Base-by-base conservation (phyloP, 2,113 vertebrate species). In the Helogale parvula region DNA sequence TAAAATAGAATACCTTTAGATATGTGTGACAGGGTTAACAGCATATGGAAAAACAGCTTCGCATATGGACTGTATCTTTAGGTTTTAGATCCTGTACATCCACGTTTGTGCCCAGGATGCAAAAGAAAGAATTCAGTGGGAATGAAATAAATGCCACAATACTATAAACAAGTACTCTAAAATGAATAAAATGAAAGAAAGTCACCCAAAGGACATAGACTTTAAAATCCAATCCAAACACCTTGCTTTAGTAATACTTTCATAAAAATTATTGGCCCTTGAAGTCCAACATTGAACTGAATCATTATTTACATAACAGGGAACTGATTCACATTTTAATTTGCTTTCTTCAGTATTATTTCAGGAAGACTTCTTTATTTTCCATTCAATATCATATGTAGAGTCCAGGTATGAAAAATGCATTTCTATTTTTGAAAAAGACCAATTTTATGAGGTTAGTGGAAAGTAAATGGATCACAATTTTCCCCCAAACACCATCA, bases 281-380 rank as follows among this genome's bases (percentile, higher is more conserved):
- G 19, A 89, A 88, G 15, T 93, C 41, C 31, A 94, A 88, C 35
- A 80, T 0, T 87, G 52, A 60, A 33, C 80, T 86, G 96, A 97
- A 95, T 31, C 12, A 69, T 47, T 69, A 47, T 94, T 88, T 96
- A 91, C 69, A 77, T 52, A 97, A 96, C 71, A 91, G 77, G 85
- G 85, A 96, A 95, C 66, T 93, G 88, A 77, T 88, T 94, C 88
- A 74, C 52, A 95, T 63, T 90, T 97, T 76, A 88, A 88, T 66
- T 98, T 96, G 80, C 88, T 76, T 93, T 68, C 79, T 87, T 94
- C 86, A 69, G 86, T 96, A 90, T 94, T 97, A 96, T 90, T 97
- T 97, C 84, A 84, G 81, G 90, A 96, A 97, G 82, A 89, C 17
- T 66, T 92, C 79, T 86, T 96, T 57, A 77, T 95, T 97, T 96